Evolutionary conservation across 2,888 invertebrate genomes (phyloP).

Genomic region (Odontomyia ornata): DNA sequence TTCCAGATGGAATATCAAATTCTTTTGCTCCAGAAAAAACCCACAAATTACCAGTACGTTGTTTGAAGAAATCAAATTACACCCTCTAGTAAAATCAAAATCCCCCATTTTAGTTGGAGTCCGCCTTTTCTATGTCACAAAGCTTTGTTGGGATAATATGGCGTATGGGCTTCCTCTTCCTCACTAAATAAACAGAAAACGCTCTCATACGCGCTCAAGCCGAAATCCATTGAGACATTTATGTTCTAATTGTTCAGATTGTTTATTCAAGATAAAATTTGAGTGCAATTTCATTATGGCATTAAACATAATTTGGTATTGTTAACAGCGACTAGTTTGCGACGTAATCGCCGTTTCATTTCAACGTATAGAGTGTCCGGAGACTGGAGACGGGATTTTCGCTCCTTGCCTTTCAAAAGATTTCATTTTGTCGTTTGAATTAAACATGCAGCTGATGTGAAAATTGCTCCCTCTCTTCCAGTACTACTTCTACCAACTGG

Average conservation of each 20-base stretch:
- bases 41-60: no score
- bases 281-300: constrained; percentile 50
- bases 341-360: constrained; percentile 46
- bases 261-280: constrained; percentile 50
- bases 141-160: no score
- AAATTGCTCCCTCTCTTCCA: constrained; percentile 17
- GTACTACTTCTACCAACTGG: neutral
- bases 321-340: constrained; percentile 47
- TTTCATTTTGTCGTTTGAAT: constrained; percentile 23
- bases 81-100: neutral
- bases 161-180: neutral
- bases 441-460: constrained; percentile 36
- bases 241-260: constrained; percentile 50
- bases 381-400: constrained; percentile 36
- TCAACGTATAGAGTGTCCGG: constrained; percentile 44
- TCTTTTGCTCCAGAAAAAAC: no score
- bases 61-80: no score
- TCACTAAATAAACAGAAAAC: no score
- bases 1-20: no score
- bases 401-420: constrained; percentile 9
- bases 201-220: no score
- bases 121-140: neutral
- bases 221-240: constrained; percentile 10
- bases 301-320: constrained; percentile 50
- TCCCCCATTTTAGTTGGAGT: neutral